Evolutionary conservation across 2,797 vertebrate species (phyloP), one percentile per base, ranked within the genome.

Genomic region (Rhinoraja longicauda): DNA sequence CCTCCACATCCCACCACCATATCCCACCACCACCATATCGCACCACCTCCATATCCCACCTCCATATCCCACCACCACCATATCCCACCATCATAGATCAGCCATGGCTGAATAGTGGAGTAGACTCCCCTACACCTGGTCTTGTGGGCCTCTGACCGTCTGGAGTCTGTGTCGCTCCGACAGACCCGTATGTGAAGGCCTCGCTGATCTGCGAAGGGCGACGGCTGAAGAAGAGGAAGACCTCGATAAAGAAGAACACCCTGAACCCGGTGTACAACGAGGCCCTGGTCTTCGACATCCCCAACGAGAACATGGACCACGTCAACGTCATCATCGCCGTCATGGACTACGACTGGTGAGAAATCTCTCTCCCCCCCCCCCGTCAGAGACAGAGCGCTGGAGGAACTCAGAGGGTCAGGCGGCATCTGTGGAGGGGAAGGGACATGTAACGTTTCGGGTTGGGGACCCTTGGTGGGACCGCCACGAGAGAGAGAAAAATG

Each of bases 321-420:
- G 98, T 99, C 90, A 97, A 97, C 94, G 96, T 99, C 94, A 96
- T 98, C 95, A 97, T 99, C 39, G 98, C 98, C 0, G 98, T 99
- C 94, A 98, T 99, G 95, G 98, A 99, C 95, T 99, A 99, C 6
- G 98, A 99, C 95, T 98, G 98, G 98, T 98, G 96, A 97, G 97
- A 45, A 4, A 3, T 24, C 67, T 39, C 24, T 32, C 2, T 45
- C 39, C 21, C 21, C 45, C 0, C n/a, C n/a, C n/a, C n/a, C n/a
- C n/a, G 45, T 45, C 45, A 17, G n/a, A 13, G 75, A n/a, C 7
- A 17, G 4, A 73, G 70, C 0, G 1, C 0, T 17, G 32, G 45
- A 45, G 45, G 45, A 45, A 45, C 45, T 45, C 45, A 45, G 39
- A 45, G 45, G 45, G 45, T 45, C 45, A 45, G 26, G 26, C 0